Conservation (phyloP, 2,797 vertebrate species). For the Parauchenoglanis punctatus region DNA sequence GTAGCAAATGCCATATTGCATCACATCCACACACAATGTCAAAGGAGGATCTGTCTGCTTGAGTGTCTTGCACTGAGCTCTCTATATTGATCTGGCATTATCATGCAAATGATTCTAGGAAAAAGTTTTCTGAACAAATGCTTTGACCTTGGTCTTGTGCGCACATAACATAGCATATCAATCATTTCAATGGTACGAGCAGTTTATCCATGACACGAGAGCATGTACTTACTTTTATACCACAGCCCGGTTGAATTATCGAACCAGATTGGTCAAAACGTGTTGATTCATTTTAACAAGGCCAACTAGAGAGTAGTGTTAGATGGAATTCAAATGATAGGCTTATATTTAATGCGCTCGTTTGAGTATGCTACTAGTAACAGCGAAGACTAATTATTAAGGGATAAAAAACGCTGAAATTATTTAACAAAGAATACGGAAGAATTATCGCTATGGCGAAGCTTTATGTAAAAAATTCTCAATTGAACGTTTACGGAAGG, state of each 20-base stretch:
- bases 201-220: not conserved
- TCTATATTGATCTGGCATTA: not conserved
- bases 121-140: conserved; percentile 3
- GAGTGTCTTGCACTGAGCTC: not conserved
- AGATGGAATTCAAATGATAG: not conserved
- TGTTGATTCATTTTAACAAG: not conserved
- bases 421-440: not conserved
- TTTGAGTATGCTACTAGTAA: not conserved
- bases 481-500: not conserved
- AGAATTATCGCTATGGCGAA: not conserved
- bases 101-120: not conserved
- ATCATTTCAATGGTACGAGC: not conserved
- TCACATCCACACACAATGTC: conserved; percentile 4
- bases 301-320: not conserved
- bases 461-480: not conserved
- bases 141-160: not conserved
- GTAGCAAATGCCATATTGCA: conserved; percentile 26
- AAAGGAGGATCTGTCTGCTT: not conserved
- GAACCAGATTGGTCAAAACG: not conserved
- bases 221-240: not conserved
- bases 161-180: not conserved
- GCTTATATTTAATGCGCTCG: not conserved
- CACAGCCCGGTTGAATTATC: not conserved
- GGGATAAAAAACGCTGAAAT: not conserved
- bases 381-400: not conserved